A percentile compares a stretch with the other conserved stretches of the same genome.
These are phyloP conservation scores for Babylonia areolata DNA, from an alignment of 1,140 invertebrate genomes.

Conservation along the genomic window DNA sequence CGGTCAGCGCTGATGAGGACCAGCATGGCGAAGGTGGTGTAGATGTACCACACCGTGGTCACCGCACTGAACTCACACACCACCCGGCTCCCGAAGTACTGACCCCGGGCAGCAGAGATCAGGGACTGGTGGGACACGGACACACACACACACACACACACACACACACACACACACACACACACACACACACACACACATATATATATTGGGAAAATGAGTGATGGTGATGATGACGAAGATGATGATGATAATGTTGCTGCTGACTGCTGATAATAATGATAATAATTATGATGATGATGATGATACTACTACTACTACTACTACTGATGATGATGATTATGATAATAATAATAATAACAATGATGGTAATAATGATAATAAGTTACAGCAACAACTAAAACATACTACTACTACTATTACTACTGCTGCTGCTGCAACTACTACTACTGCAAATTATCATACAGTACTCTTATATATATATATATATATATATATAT, in stretches of 20 bases:
- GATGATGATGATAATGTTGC: too few relatives aligned
- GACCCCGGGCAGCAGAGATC: conserved; percentile 30
- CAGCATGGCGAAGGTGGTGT: conserved; percentile 47
- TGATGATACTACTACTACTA: too few relatives aligned
- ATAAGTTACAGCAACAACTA: too few relatives aligned
- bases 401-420: too few relatives aligned
- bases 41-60: conserved; percentile 43
- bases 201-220: neutral
- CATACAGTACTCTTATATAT: too few relatives aligned
- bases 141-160: neutral
- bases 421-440: too few relatives aligned
- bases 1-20: conserved; percentile 43
- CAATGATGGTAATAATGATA: too few relatives aligned
- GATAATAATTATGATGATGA: too few relatives aligned
- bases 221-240: neutral
- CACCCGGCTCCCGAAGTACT: conserved; percentile 23
- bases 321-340: too few relatives aligned
- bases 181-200: neutral
- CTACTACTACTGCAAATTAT: neutral
- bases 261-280: too few relatives aligned
- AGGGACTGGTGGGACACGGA: conserved; percentile 14
- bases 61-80: conserved; percentile 43
- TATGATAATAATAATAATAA: too few relatives aligned
- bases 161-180: neutral
- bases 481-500: neutral